Evolutionary conservation across 1,140 invertebrate genomes (phyloP).

Genomic region (Oncopodura yosiiana): DNA sequence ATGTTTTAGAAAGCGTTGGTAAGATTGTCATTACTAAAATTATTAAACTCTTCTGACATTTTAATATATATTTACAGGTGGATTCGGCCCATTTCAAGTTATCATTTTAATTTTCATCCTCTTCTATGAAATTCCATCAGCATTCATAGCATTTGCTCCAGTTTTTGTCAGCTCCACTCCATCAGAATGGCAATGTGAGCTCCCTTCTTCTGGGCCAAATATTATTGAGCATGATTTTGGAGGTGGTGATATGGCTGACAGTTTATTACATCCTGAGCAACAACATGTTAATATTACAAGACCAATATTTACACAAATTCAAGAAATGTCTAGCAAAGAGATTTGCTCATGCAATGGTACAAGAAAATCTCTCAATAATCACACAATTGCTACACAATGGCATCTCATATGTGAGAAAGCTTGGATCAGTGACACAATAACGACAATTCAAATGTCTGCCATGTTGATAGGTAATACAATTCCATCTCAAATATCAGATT

Average conservation of each 20-base stretch:
- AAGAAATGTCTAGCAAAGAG: background rate
- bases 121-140: slow-evolving; percentile 27
- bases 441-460: slow-evolving; percentile 25
- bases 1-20: slow-evolving; percentile 28
- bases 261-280: too few relatives aligned
- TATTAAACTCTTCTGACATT: background rate
- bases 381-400: slow-evolving; percentile 20
- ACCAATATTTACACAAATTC: too few relatives aligned
- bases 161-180: slow-evolving; percentile 11
- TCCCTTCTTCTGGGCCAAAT: too few relatives aligned
- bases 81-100: slow-evolving; percentile 29
- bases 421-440: slow-evolving; percentile 26
- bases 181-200: background rate
- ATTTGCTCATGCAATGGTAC: slow-evolving; percentile 26
- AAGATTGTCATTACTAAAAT: background rate
- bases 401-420: slow-evolving; percentile 22
- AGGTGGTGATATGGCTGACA: too few relatives aligned
- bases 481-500: slow-evolving; percentile 26
- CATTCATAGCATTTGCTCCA: slow-evolving; percentile 27
- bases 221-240: too few relatives aligned
- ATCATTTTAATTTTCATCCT: slow-evolving; percentile 26
- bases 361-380: background rate
- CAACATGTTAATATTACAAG: too few relatives aligned
- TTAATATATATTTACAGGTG: slow-evolving; percentile 10
- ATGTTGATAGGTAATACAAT: slow-evolving; percentile 30